Percentiles rank a stretch among this genome's conserved stretches.
Evolutionary conservation across 2,113 vertebrate species (phyloP).

Genomic region (Nothoprocta pentlandii): DNA sequence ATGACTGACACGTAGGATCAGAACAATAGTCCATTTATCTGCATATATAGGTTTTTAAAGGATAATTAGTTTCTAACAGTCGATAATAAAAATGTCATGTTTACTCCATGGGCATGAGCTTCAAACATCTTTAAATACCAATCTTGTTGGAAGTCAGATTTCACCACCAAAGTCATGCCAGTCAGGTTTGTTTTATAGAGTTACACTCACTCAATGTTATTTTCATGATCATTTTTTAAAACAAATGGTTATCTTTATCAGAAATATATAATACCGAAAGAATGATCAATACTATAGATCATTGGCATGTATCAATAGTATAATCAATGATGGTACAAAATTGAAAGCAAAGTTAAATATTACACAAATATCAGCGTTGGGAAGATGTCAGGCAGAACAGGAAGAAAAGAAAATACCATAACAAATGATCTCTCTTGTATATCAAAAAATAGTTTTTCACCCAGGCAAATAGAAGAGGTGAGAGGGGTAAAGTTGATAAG

Average conservation of each 20-base stretch:
- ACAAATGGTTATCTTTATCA: background rate
- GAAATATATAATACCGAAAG: background rate
- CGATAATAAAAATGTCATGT: background rate
- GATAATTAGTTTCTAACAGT: background rate
- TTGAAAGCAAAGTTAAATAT: background rate
- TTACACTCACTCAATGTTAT: background rate
- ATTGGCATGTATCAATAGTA: background rate
- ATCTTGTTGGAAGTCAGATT: background rate
- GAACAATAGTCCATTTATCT: conserved; percentile 20
- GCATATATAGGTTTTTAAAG: background rate
- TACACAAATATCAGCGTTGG: background rate
- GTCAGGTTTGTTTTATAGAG: background rate
- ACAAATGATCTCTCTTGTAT: background rate
- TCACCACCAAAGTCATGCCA: background rate
- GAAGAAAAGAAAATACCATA: background rate
- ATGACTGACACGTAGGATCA: background rate
- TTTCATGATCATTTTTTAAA: background rate
- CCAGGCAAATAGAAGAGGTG: background rate
- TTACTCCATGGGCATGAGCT: background rate
- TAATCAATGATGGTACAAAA: background rate
- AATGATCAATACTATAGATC: background rate
- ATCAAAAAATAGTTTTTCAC: background rate
- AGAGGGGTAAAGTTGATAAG: background rate
- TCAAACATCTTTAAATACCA: background rate
- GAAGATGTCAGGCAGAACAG: background rate